These are phyloP conservation scores for Macrophya annulata DNA, from an alignment of 2,888 invertebrate species.

Conservation along the genomic window DNA sequence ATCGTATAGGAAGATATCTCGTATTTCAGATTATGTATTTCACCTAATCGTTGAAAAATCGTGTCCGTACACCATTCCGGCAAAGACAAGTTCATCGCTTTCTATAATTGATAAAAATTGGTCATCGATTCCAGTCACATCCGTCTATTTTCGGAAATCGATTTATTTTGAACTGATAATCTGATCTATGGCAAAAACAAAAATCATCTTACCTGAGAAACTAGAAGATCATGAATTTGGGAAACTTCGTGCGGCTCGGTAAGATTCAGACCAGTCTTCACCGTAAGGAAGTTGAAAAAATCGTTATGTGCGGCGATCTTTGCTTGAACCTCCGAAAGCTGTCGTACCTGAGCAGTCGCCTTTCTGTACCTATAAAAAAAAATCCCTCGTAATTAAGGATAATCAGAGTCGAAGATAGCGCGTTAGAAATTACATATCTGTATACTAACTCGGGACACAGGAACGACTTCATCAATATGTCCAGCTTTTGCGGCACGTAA, in stretches of 20 bases:
- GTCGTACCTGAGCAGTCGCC: slow-evolving; percentile 53
- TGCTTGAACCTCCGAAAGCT: slow-evolving; percentile 52
- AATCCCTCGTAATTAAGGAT: not conserved
- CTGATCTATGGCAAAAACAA: not conserved
- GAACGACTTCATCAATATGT: slow-evolving; percentile 62
- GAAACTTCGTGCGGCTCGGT: slow-evolving; percentile 35
- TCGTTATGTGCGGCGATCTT: slow-evolving; percentile 56
- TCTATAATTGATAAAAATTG: slow-evolving; percentile 57
- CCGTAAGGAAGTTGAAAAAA: slow-evolving; percentile 58
- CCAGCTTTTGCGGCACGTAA: slow-evolving; percentile 63
- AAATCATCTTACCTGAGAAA: slow-evolving; percentile 64
- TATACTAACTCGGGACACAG: slow-evolving; percentile 62
- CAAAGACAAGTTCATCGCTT: slow-evolving; percentile 51
- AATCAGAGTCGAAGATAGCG: not conserved
- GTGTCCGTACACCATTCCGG: slow-evolving; percentile 67
- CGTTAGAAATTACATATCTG: not conserved
- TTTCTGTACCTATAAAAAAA: slow-evolving; percentile 39
- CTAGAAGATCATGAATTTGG: slow-evolving; percentile 61
- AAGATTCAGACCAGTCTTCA: slow-evolving; percentile 61
- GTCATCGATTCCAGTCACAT: not conserved
- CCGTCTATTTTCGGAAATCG: not conserved
- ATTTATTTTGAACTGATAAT: not conserved
- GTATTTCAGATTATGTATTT: slow-evolving; percentile 55
- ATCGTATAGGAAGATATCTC: slow-evolving; percentile 61
- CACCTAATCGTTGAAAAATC: slow-evolving; percentile 58